These are phyloP conservation scores for Dasyurus viverrinus DNA, from an alignment of 2,113 vertebrate genomes.

Conservation along the genomic window DNA sequence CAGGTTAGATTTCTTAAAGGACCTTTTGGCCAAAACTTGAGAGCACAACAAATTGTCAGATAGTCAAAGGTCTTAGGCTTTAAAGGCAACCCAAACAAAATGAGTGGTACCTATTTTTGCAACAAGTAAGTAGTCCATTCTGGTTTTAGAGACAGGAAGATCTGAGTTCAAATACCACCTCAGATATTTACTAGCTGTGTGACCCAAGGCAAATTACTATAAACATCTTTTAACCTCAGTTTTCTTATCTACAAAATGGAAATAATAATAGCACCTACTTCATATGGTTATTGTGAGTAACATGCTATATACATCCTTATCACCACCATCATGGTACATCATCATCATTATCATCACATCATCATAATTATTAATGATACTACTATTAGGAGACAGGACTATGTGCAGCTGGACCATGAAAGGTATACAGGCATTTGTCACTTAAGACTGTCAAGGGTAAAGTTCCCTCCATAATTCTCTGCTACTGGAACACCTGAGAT, in stretches of 20 bases:
- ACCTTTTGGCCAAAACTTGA: conserved; percentile 4
- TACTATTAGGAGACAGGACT: neutral
- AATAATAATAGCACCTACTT: neutral
- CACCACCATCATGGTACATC: neutral
- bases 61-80: neutral
- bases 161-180: neutral
- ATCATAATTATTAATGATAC: neutral
- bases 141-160: neutral
- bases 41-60: conserved; percentile 17
- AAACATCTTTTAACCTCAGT: neutral
- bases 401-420: neutral
- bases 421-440: neutral
- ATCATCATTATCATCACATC: neutral
- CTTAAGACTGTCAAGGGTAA: neutral
- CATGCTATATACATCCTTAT: neutral
- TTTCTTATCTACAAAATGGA: neutral
- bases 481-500: neutral
- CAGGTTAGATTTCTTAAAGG: conserved; percentile 46
- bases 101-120: neutral
- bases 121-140: neutral
- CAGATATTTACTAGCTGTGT: neutral
- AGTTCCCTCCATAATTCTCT: neutral
- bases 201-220: neutral
- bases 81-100: neutral
- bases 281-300: neutral